A percentile compares a stretch with the other conserved stretches of the same genome.
These are phyloP conservation scores for Heliconius hortense DNA, from an alignment of 2,888 invertebrate species.

Conservation along the genomic window DNA sequence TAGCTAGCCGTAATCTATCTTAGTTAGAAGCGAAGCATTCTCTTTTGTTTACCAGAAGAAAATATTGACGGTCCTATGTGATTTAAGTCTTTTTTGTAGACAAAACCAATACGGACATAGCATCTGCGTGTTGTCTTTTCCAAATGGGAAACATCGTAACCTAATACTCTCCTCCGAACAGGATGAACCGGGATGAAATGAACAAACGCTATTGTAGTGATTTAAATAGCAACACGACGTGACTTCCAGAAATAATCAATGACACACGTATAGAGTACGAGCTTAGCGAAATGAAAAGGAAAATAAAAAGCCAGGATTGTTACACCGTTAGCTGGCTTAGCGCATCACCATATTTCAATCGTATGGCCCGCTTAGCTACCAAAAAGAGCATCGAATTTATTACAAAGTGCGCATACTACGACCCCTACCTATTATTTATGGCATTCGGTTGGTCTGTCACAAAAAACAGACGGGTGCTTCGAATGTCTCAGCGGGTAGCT, in stretches of 20 bases:
- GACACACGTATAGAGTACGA: conserved; percentile 59
- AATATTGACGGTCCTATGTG: conserved; percentile 76
- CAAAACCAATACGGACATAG: conserved; percentile 77
- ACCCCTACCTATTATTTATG: conserved; percentile 82
- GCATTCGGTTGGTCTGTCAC: conserved; percentile 80
- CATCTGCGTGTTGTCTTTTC: conserved; percentile 77
- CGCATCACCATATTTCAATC: conserved; percentile 81
- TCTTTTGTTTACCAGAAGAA: conserved; percentile 72
- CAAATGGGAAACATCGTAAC: conserved; percentile 72
- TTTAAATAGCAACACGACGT: conserved; percentile 60
- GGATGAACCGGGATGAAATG: conserved; percentile 63
- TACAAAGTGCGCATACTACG: conserved; percentile 75
- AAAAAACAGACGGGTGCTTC: conserved; percentile 80
- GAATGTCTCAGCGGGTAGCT: conserved; percentile 80
- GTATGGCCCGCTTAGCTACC: conserved; percentile 72
- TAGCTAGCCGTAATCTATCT: conserved; percentile 69
- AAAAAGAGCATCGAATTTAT: conserved; percentile 81
- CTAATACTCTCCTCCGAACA: conserved; percentile 59
- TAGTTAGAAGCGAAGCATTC: conserved; percentile 62
- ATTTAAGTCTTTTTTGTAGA: conserved; percentile 79
- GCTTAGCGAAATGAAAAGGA: conserved; percentile 70
- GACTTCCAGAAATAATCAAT: conserved; percentile 62
- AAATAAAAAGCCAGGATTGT: conserved; percentile 71
- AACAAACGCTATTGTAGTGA: conserved; percentile 63
- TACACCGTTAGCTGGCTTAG: conserved; percentile 74